phyloP scores from a whole-genome alignment of 2,888 invertebrate species.

The Cephus sareptanus region DNA sequence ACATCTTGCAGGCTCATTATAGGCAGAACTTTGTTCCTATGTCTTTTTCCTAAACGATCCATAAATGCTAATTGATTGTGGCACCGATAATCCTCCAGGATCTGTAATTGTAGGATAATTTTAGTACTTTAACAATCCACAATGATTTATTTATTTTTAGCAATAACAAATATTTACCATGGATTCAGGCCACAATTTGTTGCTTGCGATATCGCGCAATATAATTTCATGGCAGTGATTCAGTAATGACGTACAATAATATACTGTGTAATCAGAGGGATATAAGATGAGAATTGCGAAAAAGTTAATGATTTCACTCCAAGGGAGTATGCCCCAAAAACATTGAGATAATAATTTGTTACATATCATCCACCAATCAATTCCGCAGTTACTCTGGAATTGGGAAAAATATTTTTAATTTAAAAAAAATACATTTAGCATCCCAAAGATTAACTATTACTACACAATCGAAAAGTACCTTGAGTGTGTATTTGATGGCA shows the following conservation, averaged over 20 bases:
- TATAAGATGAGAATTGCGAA: constrained; percentile 56
- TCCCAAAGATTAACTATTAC: neutral
- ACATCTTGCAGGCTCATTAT: constrained; percentile 33
- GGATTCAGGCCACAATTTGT: constrained; percentile 58
- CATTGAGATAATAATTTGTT: constrained; percentile 53
- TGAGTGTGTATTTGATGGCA: constrained; percentile 51
- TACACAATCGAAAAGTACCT: constrained; percentile 37
- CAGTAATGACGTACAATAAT: constrained; percentile 58
- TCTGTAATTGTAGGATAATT: constrained; percentile 32
- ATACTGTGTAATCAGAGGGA: constrained; percentile 58
- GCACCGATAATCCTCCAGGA: constrained; percentile 51
- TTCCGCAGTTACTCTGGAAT: constrained; percentile 51
- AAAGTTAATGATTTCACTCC: constrained; percentile 58
- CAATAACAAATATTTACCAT: constrained; percentile 41
- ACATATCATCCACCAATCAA: constrained; percentile 61
- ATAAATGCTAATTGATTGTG: constrained; percentile 56
- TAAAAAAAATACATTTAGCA: neutral
- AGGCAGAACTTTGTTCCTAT: constrained; percentile 57
- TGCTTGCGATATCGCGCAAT: constrained; percentile 47
- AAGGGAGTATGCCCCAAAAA: constrained; percentile 59
- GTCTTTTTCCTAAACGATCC: constrained; percentile 57
- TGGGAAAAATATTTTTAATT: constrained; percentile 3
- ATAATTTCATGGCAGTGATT: constrained; percentile 49
- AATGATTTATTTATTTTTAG: neutral
- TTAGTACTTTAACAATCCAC: neutral